Evolutionary conservation across 2,113 vertebrate species (phyloP), one percentile per base, ranked within the genome.

Genomic region (Calidris pugnax): DNA sequence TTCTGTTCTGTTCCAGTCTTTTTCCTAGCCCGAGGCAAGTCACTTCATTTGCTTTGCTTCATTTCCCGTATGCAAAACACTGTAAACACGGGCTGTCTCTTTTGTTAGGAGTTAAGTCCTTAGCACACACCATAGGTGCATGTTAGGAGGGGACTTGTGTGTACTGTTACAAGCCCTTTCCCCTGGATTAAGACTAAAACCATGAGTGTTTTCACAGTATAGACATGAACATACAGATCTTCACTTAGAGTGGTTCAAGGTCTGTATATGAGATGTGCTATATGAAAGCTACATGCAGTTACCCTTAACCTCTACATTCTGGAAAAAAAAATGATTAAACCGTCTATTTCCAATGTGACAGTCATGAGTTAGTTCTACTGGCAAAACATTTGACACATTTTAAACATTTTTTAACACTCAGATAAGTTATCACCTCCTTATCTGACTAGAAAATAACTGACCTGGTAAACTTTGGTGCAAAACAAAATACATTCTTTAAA

Each of bases 51-150:
- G 23, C 60, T 48, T 64, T 81, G 43, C 43, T 92, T 75, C 51
- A 32, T 71, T 89, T 67, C 69, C 59, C 56, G 28, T 27, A 27
- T 43, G 60, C 48, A 78, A 33, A 95, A 33, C 2, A 3, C 32
- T 33, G 33, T 30, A 74, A 88, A 59, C 17, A 5, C 2, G 5
- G 51, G 20, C 20, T 67, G 22, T 20, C 5, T 56, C 4, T 18
- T 66, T 68, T 33, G 4, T 21, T 43, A 43, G 41, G 23, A 35
- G 22, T 9, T 14, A 16, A 68, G 5, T 41, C 73, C 76, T 57
- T 7, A 71, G 22, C 37, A 19, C 2, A 0, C 4, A 14, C 7
- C 5, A 4, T 7, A 60, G 30, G 33, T 55, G 14, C 43, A 0
- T 32, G 12, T 37, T 28, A 8, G 72, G 41, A 79, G 32, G 8